Conservation (phyloP, 1,140 invertebrate species). For the Trachymyrmex septentrionalis region DNA sequence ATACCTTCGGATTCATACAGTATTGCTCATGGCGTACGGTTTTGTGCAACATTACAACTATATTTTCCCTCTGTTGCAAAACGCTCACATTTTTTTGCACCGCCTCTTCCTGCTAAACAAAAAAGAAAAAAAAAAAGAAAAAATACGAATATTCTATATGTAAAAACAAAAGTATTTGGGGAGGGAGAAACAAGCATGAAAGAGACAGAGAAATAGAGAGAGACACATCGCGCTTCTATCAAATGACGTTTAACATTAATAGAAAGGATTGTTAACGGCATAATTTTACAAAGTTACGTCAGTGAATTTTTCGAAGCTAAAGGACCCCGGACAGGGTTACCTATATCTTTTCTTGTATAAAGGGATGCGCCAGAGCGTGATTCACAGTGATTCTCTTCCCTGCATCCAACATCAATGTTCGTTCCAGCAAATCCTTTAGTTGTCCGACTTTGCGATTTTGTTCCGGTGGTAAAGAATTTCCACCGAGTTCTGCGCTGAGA, state of each 20-base stretch:
- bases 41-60: constrained; percentile 33
- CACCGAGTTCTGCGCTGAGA: constrained; percentile 94
- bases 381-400: constrained; percentile 97
- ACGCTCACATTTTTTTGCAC: constrained; percentile 48
- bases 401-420: constrained; percentile 97
- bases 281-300: constrained; percentile 73
- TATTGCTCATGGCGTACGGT: constrained; percentile 32
- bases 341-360: constrained; percentile 97
- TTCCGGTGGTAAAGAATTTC: constrained; percentile 95
- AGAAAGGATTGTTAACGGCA: constrained; percentile 66
- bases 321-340: constrained; percentile 82
- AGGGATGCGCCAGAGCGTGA: constrained; percentile 97
- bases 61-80: neutral
- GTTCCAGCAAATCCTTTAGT: constrained; percentile 97
- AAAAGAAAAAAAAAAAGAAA: constrained; percentile 49
- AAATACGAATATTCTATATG: constrained; percentile 59
- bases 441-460: constrained; percentile 96
- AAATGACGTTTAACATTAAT: constrained; percentile 67
- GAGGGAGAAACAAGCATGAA: neutral
- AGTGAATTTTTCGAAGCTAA: constrained; percentile 76
- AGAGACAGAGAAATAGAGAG: constrained; percentile 37
- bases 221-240: constrained; percentile 62
- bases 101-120: constrained; percentile 74
- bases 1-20: constrained; percentile 66
- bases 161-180: constrained; percentile 29